Conservation (phyloP, 2,888 invertebrate species). For the Polietes domitor region DNA sequence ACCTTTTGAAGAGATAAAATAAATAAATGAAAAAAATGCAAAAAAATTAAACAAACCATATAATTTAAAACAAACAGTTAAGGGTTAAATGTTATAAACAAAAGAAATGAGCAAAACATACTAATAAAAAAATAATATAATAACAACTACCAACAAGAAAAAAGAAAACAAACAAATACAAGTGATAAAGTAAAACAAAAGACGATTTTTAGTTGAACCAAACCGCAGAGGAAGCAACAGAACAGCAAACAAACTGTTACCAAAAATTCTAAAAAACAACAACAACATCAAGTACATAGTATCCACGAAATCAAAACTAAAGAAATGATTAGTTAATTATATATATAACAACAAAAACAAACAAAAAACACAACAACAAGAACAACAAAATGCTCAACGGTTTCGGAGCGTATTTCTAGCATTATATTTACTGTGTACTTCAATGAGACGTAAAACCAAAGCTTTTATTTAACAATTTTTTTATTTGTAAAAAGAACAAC, state of each 20-base stretch:
- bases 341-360: slow-evolving; percentile 44
- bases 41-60: slow-evolving; percentile 5
- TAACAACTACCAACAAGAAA: slow-evolving; percentile 44
- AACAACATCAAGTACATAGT: slow-evolving; percentile 35
- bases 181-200: slow-evolving; percentile 42
- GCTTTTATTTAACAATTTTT: slow-evolving; percentile 60
- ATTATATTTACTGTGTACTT: slow-evolving; percentile 41
- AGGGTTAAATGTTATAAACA: slow-evolving; percentile 52
- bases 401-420: slow-evolving; percentile 77
- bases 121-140: slow-evolving; percentile 30
- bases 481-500: slow-evolving; percentile 47
- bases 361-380: slow-evolving; percentile 65
- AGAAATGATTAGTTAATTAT: not conserved
- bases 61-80: slow-evolving; percentile 49
- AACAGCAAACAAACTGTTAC: slow-evolving; percentile 41
- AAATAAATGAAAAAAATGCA: slow-evolving; percentile 17
- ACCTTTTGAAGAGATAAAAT: not conserved
- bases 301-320: slow-evolving; percentile 61
- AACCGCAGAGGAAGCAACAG: slow-evolving; percentile 19
- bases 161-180: slow-evolving; percentile 53
- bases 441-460: slow-evolving; percentile 53
- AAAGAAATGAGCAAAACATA: slow-evolving; percentile 33
- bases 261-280: slow-evolving; percentile 59
- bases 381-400: slow-evolving; percentile 79
- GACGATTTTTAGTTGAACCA: slow-evolving; percentile 7